phyloP scores from a whole-genome alignment of 2,113 vertebrate genomes.

The Dasyurus viverrinus region DNA sequence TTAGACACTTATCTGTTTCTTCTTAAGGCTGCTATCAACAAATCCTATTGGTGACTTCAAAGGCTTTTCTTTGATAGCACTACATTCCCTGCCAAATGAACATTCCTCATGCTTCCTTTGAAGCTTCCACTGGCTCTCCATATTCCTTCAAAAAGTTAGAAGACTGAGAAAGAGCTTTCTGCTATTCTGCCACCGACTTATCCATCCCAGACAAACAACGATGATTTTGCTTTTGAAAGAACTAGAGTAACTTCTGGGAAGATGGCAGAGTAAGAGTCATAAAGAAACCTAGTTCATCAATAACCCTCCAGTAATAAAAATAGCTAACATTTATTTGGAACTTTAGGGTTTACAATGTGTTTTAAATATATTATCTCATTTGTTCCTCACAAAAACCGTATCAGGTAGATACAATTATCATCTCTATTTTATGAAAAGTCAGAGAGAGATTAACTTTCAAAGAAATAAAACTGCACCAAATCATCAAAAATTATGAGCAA shows the following conservation, averaged over 20 bases:
- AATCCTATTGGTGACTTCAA: neutral
- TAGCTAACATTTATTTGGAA: neutral
- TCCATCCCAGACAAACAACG: neutral
- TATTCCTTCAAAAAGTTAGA: neutral
- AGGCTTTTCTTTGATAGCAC: neutral
- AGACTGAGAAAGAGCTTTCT: neutral
- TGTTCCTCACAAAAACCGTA: neutral
- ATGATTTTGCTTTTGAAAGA: neutral
- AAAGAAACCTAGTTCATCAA: neutral
- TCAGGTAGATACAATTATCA: too few species aligned
- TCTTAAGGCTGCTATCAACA: neutral
- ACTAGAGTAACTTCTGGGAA: neutral
- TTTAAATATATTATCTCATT: neutral
- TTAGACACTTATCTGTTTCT: neutral
- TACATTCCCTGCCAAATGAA: neutral
- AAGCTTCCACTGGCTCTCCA: neutral
- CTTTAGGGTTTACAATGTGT: neutral
- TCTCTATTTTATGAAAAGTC: too few species aligned
- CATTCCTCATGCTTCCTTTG: neutral
- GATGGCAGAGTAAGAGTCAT: neutral
- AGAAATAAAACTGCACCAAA: neutral
- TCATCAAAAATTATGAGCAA: neutral
- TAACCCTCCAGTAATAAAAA: neutral
- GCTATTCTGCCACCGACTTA: neutral
- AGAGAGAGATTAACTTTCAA: neutral